These are phyloP conservation scores for Chelonus formosanus DNA, from an alignment of 2,888 invertebrate genomes.

Conservation along the genomic window DNA sequence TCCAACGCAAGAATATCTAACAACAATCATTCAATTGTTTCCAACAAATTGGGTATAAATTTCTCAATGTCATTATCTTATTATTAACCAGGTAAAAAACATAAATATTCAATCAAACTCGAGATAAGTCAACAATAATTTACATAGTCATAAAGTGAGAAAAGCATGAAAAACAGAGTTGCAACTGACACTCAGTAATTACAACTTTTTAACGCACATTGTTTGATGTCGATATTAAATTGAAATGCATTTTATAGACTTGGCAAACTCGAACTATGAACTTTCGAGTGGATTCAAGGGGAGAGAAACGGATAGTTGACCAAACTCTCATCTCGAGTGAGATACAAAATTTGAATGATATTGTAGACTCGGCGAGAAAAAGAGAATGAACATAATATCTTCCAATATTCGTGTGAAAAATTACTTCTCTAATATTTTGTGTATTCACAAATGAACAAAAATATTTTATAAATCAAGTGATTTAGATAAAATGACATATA, in stretches of 20 bases:
- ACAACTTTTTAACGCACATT: slow-evolving; percentile 22
- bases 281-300: slow-evolving; percentile 44
- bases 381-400: neutral
- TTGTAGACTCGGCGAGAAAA: neutral
- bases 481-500: too few species aligned
- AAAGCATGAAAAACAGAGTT: slow-evolving; percentile 9
- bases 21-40: too few species aligned
- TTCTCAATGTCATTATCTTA: neutral
- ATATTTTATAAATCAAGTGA: too few species aligned
- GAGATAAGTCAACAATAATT: slow-evolving; percentile 17
- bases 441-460: too few species aligned
- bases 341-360: neutral
- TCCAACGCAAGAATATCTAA: too few species aligned
- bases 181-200: slow-evolving; percentile 19
- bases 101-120: too few species aligned
- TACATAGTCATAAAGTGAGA: slow-evolving; percentile 1
- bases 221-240: slow-evolving; percentile 26
- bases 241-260: slow-evolving; percentile 35
- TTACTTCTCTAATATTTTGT: too few species aligned
- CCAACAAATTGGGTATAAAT: neutral
- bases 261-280: slow-evolving; percentile 45
- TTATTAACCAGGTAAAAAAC: too few species aligned
- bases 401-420: too few species aligned
- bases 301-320: slow-evolving; percentile 24
- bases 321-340: slow-evolving; percentile 21